Evolutionary conservation across 64 coral and sea anemone species (phyloP), one percentile per base, ranked within the genome.

Genomic region (Porites australiensis): DNA sequence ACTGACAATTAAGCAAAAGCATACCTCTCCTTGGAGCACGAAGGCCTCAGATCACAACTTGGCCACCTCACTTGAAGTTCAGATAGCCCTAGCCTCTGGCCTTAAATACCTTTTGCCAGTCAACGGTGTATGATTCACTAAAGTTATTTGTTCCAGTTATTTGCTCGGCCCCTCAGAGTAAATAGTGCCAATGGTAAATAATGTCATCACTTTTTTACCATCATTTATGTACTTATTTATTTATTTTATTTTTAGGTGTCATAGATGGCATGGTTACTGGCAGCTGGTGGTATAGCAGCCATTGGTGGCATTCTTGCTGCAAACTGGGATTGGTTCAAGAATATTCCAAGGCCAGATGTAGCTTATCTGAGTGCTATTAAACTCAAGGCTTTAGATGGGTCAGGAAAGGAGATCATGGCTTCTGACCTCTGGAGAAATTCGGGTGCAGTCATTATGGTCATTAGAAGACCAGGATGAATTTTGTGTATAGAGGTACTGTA

Each of bases 391-490:
- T 80, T 98, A 45, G 93, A 98, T 95, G 87, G 96, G 50, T 82
- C 87, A 18, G 79, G 81, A 8, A 90, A 47, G 63, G 52, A 87
- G 6, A 2, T 98, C 5, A 60, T 87, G 22, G 93, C 96, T 48
- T 61, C 86, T 82, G 93, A 98, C 5, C 82, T 98, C 8, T 98
- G 96, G 96, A 83, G 79, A 50, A 87, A 95, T 46, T 90, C 58
- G 52, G 96, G 96, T 12, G 90, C 96, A 82, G 93, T 98, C 9
- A 89, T 98, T 4, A 98, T 98, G 96, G 90, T 93, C 50, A 90
- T 98, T 0, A 64, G 96, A 68, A 70, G 93, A 13, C 90, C 96
- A 55, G 96, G 96, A 93, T 98, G 96, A 98, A 50, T 13, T n/a
- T 77, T 95, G 90, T 98, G 96, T 60, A 90, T 93, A 93, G 96